These are phyloP conservation scores for Dynastes maya DNA, from an alignment of 2,888 invertebrate species.

Conservation along the genomic window DNA sequence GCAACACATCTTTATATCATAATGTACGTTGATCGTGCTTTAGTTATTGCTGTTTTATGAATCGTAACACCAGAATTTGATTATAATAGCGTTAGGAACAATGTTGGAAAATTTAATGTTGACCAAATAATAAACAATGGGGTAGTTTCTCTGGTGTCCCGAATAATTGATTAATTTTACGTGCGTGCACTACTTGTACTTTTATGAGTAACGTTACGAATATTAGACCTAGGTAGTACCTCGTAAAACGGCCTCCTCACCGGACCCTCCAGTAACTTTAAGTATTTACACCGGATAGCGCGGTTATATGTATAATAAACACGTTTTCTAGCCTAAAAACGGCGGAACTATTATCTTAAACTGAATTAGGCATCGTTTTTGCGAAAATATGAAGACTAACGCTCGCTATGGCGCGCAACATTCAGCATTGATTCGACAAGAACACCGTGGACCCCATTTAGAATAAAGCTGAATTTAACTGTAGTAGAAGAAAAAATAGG, in stretches of 20 bases:
- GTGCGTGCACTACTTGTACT: not conserved
- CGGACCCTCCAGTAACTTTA: not conserved
- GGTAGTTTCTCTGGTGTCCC: not conserved
- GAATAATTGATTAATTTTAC: not conserved
- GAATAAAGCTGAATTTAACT: too few relatives aligned
- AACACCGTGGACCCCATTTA: too few relatives aligned
- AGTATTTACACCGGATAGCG: not conserved
- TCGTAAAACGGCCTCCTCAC: not conserved
- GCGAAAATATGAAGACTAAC: conserved; percentile 13
- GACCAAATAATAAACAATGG: not conserved
- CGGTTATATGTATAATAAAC: conserved; percentile 14
- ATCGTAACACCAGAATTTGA: too few relatives aligned
- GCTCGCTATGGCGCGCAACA: not conserved
- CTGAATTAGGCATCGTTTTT: conserved; percentile 9
- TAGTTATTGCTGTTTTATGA: too few relatives aligned
- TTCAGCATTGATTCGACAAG: not conserved
- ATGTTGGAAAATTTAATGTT: not conserved
- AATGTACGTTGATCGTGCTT: too few relatives aligned
- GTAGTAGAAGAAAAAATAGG: too few relatives aligned
- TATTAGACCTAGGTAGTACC: too few relatives aligned
- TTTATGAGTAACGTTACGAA: not conserved
- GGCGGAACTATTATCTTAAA: conserved; percentile 9
- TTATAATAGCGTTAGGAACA: too few relatives aligned
- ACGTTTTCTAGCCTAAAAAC: not conserved
- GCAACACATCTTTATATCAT: too few relatives aligned